Evolutionary conservation across 2,888 invertebrate species (phyloP).

Genomic region (Aphodius granarius): DNA sequence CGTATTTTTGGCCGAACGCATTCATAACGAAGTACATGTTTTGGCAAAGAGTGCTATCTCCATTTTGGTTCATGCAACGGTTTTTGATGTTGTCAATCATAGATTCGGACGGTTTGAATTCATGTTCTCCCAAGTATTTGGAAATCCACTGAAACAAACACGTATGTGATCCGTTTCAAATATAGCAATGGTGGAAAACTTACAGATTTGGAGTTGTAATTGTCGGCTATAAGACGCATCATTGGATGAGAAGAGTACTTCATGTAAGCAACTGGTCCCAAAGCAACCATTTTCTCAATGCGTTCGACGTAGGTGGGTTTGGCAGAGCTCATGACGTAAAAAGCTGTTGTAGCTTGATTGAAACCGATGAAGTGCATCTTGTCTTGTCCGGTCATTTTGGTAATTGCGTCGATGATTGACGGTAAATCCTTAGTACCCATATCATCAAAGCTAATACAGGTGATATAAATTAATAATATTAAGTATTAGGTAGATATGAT

Average conservation of each 20-base stretch:
- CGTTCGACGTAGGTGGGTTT: constrained; percentile 66
- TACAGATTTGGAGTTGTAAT: constrained; percentile 1
- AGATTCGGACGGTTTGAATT: neutral
- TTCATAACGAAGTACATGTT: constrained; percentile 8
- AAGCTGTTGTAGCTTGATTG: constrained; percentile 72
- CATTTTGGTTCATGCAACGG: neutral
- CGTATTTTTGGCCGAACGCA: neutral
- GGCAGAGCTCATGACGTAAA: constrained; percentile 66
- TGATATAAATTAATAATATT: neutral
- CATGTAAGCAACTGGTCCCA: constrained; percentile 68
- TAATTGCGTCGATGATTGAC: constrained; percentile 72
- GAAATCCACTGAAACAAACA: constrained; percentile 4
- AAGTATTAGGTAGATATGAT: neutral
- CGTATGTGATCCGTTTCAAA: neutral
- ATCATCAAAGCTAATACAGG: constrained; percentile 54
- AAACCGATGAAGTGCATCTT: constrained; percentile 78
- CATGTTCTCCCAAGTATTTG: constrained; percentile 2
- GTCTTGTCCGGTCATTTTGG: constrained; percentile 58
- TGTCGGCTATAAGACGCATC: constrained; percentile 4
- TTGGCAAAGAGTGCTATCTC: neutral
- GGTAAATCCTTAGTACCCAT: constrained; percentile 79
- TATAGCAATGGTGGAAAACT: neutral
- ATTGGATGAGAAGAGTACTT: constrained; percentile 11
- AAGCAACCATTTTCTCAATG: constrained; percentile 63
- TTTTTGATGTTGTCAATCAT: neutral